phyloP scores from a whole-genome alignment of 1,140 invertebrate species.

The Solenopsis fugax region DNA sequence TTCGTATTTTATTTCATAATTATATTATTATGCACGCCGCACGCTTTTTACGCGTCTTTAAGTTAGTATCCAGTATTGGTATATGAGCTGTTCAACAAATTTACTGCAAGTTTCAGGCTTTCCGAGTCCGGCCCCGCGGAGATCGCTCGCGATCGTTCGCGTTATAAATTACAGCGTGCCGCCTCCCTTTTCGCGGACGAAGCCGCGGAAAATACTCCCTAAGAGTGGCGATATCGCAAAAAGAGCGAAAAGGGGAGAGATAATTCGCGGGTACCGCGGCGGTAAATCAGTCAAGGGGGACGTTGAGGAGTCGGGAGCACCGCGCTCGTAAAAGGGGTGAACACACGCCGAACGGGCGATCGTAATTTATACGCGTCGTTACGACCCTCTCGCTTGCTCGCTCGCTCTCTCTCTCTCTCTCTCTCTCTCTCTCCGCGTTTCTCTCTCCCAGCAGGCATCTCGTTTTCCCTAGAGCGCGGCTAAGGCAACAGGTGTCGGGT shows the following conservation, averaged over 20 bases:
- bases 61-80: neutral
- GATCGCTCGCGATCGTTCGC: conserved; percentile 29
- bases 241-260: neutral
- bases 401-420: conserved; percentile 3
- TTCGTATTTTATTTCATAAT: conserved; percentile 16
- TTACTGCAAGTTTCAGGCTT: neutral
- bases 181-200: conserved; percentile 4
- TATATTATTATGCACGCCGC: neutral
- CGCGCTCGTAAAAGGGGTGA: conserved; percentile 64
- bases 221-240: conserved; percentile 26
- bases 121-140: neutral
- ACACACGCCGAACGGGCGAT: conserved; percentile 39
- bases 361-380: conserved; percentile 68
- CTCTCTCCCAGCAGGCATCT: conserved; percentile 52
- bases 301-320: conserved; percentile 57
- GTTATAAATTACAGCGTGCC: conserved; percentile 40
- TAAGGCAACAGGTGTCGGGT: conserved; percentile 72
- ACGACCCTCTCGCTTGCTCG: conserved; percentile 30
- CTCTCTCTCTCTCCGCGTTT: neutral
- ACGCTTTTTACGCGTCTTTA: neutral
- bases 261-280: conserved; percentile 48
- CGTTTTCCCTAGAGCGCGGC: conserved; percentile 59
- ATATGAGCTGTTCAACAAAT: neutral
- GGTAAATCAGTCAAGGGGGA: conserved; percentile 53
- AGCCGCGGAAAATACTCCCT: conserved; percentile 25